Conservation (phyloP, 2,113 vertebrate species). For the Sorex araneus region DNA sequence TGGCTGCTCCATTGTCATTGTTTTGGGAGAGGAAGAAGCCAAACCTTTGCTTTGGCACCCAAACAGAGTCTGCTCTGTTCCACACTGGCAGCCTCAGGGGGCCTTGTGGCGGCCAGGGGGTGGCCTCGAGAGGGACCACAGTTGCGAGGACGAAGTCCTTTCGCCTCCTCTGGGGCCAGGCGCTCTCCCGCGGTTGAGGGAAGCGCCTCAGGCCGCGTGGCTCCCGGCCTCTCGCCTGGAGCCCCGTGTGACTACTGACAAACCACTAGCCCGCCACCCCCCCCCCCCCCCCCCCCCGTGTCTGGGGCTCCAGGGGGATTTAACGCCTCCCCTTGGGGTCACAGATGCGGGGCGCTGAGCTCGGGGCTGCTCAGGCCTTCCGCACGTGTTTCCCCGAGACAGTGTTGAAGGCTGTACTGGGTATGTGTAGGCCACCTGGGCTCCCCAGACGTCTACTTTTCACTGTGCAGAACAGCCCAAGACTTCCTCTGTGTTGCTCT, state of each 20-base stretch:
- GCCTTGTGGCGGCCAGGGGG: constrained; percentile 15
- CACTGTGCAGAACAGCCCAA: constrained; percentile 73
- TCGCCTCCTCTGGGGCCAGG: constrained; percentile 27
- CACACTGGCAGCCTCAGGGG: constrained; percentile 31
- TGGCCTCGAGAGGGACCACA: constrained; percentile 61
- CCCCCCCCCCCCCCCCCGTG: constrained; percentile 59
- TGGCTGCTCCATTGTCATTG: constrained; percentile 72
- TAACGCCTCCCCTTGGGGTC: constrained; percentile 68
- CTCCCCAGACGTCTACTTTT: constrained; percentile 71
- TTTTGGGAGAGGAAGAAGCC: constrained; percentile 59
- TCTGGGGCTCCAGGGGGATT: constrained; percentile 71
- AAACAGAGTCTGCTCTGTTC: constrained; percentile 45
- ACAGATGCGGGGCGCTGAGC: constrained; percentile 59
- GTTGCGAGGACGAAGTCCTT: constrained; percentile 35
- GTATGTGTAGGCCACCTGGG: constrained; percentile 72
- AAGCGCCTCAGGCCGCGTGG: constrained; percentile 55
- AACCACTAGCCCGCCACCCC: constrained; percentile 72
- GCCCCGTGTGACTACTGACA: constrained; percentile 68
- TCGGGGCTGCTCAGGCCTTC: constrained; percentile 65
- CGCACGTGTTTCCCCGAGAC: constrained; percentile 67
- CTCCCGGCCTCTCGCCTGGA: constrained; percentile 51
- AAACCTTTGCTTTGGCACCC: constrained; percentile 60
- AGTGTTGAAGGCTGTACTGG: constrained; percentile 68
- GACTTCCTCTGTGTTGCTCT: constrained; percentile 71
- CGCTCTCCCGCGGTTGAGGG: constrained; percentile 18